Base-by-base conservation (phyloP, 2,113 vertebrate species). In the Dolichotis patagonum region DNA sequence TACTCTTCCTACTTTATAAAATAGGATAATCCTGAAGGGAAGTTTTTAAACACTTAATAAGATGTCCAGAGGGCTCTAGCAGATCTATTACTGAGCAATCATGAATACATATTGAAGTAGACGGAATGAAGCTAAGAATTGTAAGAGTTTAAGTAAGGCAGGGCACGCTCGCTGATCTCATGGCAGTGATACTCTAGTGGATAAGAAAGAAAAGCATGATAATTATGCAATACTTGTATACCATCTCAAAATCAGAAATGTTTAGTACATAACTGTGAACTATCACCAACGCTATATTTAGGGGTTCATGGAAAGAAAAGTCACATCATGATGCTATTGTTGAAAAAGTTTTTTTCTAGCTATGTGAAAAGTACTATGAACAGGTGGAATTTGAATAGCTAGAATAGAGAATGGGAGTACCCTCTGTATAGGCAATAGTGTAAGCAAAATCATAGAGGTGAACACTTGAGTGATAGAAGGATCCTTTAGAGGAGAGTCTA, bases 1-100 rank as follows among this genome's bases (percentile, higher is more conserved):
- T 94, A 58, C 69, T 60, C 94, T 87, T 91, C 49, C 12, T 54
- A 22, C 24, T 26, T 90, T 93, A 81, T 87, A 19, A 97, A 65
- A 6, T 12, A 88, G 90, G 22, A 19, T 93, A 80, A 78, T 30
- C 2, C 56, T 92, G 28, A 65, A 85, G 24, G 35, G 10, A 71
- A 73, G 6, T 77, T 67, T 52, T 41, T 85, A 85, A 71, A 56
- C 81, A 78, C 60, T 75, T 90, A 85, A 77, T 89, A 95, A 95
- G 81, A 83, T 89, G 24, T 5, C 22, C 7, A 69, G 54, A 16
- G 14, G 35, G 71, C 20, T 87, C 32, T 87, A 93, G 75, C 4
- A 69, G 13, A n/a, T 67, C 13, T 84, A 10, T 82, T 89, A 17
- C 5, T 2, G 85, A 84, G 49, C 5, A 62, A 7, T 62, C 62